Conservation (phyloP, 2,797 vertebrate genomes). For the Periparus ater region DNA sequence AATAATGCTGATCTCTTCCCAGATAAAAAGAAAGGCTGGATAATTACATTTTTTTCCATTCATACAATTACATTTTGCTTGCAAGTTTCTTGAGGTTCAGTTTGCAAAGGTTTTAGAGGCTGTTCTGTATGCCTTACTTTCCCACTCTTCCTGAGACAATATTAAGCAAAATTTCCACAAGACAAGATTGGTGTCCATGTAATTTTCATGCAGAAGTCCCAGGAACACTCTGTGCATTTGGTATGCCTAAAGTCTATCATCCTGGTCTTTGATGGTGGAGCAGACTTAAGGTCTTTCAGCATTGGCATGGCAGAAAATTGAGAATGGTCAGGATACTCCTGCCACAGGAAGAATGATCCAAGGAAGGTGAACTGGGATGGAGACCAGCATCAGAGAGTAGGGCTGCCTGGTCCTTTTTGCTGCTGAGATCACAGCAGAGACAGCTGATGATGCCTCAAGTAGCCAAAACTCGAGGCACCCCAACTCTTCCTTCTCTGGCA, state of each 20-base stretch:
- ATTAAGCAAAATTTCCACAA: not conserved
- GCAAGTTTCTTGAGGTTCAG: not conserved
- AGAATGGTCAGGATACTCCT: not conserved
- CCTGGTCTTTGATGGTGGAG: fast-evolving
- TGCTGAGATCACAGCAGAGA: not conserved
- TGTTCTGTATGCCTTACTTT: not conserved
- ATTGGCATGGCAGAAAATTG: not conserved
- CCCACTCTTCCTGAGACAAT: not conserved
- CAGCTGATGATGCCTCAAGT: not conserved
- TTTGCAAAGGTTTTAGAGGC: not conserved
- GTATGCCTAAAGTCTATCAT: not conserved
- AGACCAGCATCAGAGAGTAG: not conserved
- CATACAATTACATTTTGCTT: not conserved
- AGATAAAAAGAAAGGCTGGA: not conserved
- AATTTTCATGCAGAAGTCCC: not conserved
- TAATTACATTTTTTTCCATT: conserved; percentile 1
- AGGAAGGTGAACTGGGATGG: not conserved
- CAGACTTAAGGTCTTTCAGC: not conserved
- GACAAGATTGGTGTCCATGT: not conserved
- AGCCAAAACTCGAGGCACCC: not conserved
- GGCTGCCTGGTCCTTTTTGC: not conserved
- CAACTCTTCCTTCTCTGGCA: not conserved
- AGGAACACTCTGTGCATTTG: not conserved
- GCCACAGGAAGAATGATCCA: not conserved
- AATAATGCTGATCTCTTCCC: conserved; percentile 18